Evolutionary conservation across 2,888 invertebrate genomes (phyloP).

Genomic region (Acrobasis suavella): DNA sequence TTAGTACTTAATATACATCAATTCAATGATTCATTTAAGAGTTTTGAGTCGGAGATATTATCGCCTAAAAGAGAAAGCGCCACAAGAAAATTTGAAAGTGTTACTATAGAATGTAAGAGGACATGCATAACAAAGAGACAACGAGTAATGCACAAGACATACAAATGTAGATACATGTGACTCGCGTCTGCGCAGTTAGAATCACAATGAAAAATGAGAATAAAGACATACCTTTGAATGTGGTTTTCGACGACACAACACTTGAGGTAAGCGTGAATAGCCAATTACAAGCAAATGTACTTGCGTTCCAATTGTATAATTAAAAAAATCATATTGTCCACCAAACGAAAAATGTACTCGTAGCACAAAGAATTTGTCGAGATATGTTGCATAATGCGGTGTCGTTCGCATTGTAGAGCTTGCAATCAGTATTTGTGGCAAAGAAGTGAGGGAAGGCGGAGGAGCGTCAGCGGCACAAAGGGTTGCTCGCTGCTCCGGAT

Average conservation of each 20-base stretch:
- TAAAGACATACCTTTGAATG: constrained; percentile 18
- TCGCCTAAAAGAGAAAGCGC: constrained; percentile 60
- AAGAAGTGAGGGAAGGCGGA: constrained; percentile 50
- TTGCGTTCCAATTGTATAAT: neutral
- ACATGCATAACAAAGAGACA: constrained; percentile 58
- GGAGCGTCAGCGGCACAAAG: constrained; percentile 60
- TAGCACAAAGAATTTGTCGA: too few relatives aligned
- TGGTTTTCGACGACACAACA: constrained; percentile 5
- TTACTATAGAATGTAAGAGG: constrained; percentile 57
- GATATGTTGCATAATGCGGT: constrained; percentile 14
- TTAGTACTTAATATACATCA: neutral
- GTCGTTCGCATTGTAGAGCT: constrained; percentile 37
- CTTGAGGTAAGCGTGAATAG: neutral
- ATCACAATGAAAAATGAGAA: constrained; percentile 58
- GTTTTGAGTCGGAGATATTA: constrained; percentile 30
- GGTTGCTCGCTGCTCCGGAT: constrained; percentile 51
- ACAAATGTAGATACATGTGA: constrained; percentile 55
- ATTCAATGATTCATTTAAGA: neutral
- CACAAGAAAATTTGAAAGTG: constrained; percentile 64
- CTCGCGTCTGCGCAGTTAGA: constrained; percentile 53
- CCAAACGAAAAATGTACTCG: too few relatives aligned
- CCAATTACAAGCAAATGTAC: too few relatives aligned
- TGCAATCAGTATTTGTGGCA: constrained; percentile 57
- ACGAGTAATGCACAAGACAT: constrained; percentile 59
- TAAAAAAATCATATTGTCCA: too few relatives aligned